Percentiles rank a stretch among this genome's conserved stretches.
Conservation (phyloP, 1,140 invertebrate genomes). For the Macrobrachium rosenbergii region DNA sequence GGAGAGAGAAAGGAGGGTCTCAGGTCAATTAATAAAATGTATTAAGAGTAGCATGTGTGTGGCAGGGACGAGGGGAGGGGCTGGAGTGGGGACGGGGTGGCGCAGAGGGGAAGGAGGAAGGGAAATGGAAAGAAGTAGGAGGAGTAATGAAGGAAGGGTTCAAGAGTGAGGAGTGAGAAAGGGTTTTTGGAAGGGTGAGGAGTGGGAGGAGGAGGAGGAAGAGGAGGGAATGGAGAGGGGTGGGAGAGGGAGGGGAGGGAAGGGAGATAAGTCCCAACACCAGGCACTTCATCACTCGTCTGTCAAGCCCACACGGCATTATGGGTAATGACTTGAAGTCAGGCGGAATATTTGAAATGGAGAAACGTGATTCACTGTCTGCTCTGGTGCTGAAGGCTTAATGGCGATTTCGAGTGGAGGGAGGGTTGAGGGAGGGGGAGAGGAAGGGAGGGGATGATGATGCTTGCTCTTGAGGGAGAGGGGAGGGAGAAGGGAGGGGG, state of each 20-base stretch:
- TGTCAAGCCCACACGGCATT: conserved; percentile 59
- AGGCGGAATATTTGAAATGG: conserved; percentile 61
- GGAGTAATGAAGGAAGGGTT: not conserved
- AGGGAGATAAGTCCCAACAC: not conserved
- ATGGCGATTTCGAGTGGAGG: not conserved
- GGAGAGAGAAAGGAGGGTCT: not conserved
- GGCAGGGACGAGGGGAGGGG: not conserved
- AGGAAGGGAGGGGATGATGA: not conserved
- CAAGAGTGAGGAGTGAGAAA: not conserved
- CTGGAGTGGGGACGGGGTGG: not conserved
- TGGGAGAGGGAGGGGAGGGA: not conserved
- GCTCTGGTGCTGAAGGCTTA: conserved; percentile 30
- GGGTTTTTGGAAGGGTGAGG: not conserved
- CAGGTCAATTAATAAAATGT: no score
- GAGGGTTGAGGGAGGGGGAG: not conserved
- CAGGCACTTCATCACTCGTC: conserved; percentile 52
- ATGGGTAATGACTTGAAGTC: conserved; percentile 61
- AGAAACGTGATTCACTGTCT: conserved; percentile 58
- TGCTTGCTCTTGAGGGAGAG: not conserved
- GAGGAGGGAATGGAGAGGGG: not conserved
- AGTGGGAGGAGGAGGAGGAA: not conserved
- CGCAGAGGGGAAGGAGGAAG: not conserved
- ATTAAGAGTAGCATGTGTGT: no score
- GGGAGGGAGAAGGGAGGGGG: conserved; percentile 15
- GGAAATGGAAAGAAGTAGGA: not conserved